Base-by-base conservation (phyloP, 2,113 vertebrate genomes). In the Lycocorax pyrrhopterus region DNA sequence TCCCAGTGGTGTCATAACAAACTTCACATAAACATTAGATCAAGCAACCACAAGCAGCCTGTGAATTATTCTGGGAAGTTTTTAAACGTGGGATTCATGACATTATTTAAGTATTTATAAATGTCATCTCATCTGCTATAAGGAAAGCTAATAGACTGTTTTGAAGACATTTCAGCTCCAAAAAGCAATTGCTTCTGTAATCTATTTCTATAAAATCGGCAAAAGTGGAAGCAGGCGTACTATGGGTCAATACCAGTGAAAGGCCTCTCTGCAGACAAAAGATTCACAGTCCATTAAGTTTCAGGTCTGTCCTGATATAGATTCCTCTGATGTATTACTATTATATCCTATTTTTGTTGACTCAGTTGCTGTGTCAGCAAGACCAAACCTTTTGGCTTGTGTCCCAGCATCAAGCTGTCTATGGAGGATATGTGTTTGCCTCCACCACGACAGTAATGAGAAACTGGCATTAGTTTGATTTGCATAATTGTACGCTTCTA, bases 281-380 rank as follows among this genome's bases (percentile, higher is more conserved):
- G 91, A 96, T 98, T 98, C 97, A 97, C 97, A 97, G 97, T 97
- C 98, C 98, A 98, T 98, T 98, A 98, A 97, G 97, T 96, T 98
- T 98, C 97, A 97, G 98, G 98, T 98, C 97, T 98, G 96, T 97
- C 96, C 96, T 92, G 97, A 96, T 97, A 98, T 94, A 94, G 97
- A 97, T 98, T 98, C 96, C 97, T 98, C 98, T 99, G 98, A 99
- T 98, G 98, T 98, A 98, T 98, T 98, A 95, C 97, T 97, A 96
- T 98, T 97, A 98, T 96, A 96, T 97, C 96, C 97, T 98, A 97
- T 98, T 99, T 99, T 98, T 98, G 98, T 99, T 99, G 98, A 99
- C 98, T 99, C 98, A 99, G 98, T 98, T 97, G 98, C 98, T 98
- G 96, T 98, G 98, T 99, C 99, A 99, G 99, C 99, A 98, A 97